These are phyloP conservation scores for Coremacera marginata DNA, from an alignment of 2,888 invertebrate species.

Conservation along the genomic window DNA sequence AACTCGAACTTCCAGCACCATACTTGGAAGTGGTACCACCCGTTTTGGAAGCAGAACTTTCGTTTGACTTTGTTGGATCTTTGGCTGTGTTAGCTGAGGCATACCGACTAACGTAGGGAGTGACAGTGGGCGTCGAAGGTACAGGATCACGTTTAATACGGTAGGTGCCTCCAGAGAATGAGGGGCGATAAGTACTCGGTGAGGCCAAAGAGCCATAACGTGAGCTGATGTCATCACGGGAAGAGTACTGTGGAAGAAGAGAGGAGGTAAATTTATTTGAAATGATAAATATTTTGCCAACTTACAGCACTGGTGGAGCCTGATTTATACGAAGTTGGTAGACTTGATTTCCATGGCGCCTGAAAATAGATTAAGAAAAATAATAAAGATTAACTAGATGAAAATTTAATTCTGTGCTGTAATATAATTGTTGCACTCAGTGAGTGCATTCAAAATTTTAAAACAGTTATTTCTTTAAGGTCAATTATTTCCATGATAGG, in stretches of 20 bases:
- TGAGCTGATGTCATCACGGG: conserved; percentile 60
- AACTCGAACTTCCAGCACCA: neutral
- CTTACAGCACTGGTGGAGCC: conserved; percentile 61
- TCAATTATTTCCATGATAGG: no score
- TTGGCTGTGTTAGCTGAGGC: conserved; percentile 43
- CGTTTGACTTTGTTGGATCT: conserved; percentile 50
- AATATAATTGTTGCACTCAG: no score
- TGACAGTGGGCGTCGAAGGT: conserved; percentile 49
- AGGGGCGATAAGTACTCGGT: conserved; percentile 67
- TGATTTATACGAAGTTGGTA: conserved; percentile 64
- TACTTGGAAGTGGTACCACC: conserved; percentile 17
- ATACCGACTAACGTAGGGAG: conserved; percentile 64
- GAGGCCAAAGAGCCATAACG: conserved; percentile 64
- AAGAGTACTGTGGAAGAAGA: conserved; percentile 58
- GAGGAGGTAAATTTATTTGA: neutral
- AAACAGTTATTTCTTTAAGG: no score
- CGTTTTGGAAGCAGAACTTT: conserved; percentile 44
- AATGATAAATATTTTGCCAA: neutral
- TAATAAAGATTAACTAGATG: neutral
- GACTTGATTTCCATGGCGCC: conserved; percentile 67
- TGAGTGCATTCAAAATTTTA: no score
- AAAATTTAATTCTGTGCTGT: no score
- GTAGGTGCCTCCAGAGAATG: conserved; percentile 69
- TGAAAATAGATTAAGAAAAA: conserved; percentile 47
- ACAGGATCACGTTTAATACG: conserved; percentile 66